These are phyloP conservation scores for Mirounga angustirostris DNA, from an alignment of 2,113 vertebrate genomes.

Conservation along the genomic window DNA sequence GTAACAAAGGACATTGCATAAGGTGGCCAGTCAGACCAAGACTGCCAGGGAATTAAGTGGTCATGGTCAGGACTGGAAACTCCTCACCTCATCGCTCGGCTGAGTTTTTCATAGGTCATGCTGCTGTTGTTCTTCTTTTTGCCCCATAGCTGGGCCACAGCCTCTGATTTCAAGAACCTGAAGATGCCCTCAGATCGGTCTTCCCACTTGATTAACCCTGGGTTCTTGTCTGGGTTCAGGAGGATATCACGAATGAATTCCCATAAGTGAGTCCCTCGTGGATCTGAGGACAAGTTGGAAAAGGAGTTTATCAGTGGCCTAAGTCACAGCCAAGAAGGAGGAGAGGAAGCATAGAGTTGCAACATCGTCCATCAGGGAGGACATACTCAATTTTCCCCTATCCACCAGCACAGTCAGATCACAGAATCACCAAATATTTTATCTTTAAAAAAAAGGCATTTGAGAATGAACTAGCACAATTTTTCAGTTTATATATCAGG, in stretches of 20 bases:
- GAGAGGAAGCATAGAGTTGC: neutral
- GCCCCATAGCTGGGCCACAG: constrained; percentile 98
- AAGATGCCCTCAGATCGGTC: constrained; percentile 96
- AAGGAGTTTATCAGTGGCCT: neutral
- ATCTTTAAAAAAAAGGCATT: neutral
- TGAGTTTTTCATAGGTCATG: constrained; percentile 99
- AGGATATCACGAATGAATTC: constrained; percentile 99
- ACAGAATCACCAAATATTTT: neutral
- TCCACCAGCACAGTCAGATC: too few relatives aligned
- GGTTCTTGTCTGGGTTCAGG: constrained; percentile 96
- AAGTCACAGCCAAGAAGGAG: neutral
- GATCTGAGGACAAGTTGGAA: constrained; percentile 87
- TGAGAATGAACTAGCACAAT: neutral
- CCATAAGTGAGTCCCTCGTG: constrained; percentile 97
- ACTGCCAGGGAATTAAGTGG: accelerated
- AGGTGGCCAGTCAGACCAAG: neutral
- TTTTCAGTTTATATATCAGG: neutral
- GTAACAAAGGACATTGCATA: constrained; percentile 75
- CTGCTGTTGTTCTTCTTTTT: constrained; percentile 99
- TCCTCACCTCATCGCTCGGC: constrained; percentile 97
- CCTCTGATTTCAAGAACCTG: constrained; percentile 98
- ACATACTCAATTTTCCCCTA: neutral
- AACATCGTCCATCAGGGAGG: neutral
- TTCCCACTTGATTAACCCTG: constrained; percentile 98
- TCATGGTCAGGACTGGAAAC: accelerated